Base-by-base conservation (phyloP, 1,140 invertebrate species). In the Drosophila oshimai region DNA sequence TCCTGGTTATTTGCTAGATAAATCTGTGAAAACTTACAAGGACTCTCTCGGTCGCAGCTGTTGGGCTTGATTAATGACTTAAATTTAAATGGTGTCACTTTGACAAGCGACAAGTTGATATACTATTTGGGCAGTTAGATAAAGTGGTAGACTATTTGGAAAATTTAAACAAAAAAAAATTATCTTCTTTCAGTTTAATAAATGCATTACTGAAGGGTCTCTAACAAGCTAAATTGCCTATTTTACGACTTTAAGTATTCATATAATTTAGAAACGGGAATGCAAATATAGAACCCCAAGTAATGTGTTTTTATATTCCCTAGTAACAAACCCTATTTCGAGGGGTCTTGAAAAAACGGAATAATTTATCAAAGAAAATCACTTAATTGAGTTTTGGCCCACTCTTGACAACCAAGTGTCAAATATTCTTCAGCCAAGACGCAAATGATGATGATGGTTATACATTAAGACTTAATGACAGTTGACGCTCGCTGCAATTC, bases 401-500 rank as follows among this genome's bases (percentile, higher is more conserved):
- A 53, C 29, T 37, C n/a, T 1, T 31, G 61, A 67, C 64, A 45
- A 49, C 10, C 37, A 42, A 42, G 61, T 68, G 61, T 68, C 49
- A 44, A 50, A 62, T 42, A 22, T 24, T 69, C 33, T n/a, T 24
- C 53, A 42, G 57, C 39, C 15, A 61, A 50, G 18, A 61, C 72
- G 79, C 79, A 74, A 75, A 75, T 51, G 34, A 57, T 41, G 42
- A 71, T 65, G 74, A 46, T 74, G 47, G 64, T 62, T 79, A 37
- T 10, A 62, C 77, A 84, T 86, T 71, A 60, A 68, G 64, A 51
- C 74, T 68, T 69, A 84, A 84, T 86, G 80, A 58, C 80, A 75
- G 61, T 86, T 75, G 80, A 84, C 80, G 74, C 64, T 72, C 42
- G 58, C 18, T 39, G 24, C 34, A 37, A 20, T 68, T 60, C 34